Base-by-base conservation (phyloP, 2,888 invertebrate genomes). In the Xestia rhomboidea region DNA sequence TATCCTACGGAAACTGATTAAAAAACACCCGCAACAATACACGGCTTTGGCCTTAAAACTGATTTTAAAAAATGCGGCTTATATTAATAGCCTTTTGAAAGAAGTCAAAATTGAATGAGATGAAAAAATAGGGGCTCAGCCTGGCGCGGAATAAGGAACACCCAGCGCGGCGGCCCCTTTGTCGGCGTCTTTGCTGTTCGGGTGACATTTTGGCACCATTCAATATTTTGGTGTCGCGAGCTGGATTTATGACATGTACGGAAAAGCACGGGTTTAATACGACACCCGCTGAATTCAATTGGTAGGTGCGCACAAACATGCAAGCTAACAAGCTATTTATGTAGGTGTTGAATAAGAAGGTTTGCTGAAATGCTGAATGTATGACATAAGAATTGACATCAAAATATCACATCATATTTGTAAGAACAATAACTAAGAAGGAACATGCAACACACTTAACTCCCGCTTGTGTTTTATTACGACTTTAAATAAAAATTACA, bases 161-260 rank as follows among this genome's bases (percentile, higher is more conserved):
- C 96, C 96, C 96, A 96, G 93, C 79, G 95, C 82, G 96, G 95
- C 96, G 96, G 96, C 86, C 54, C 88, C 93, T 95, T 96, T 96
- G 96, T 95, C 96, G 96, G 96, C 91, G 46, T 90, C 95, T 96
- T 96, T 96, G 94, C 94, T 89, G 90, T 90, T 93, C 93, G 93
- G 95, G 95, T 96, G 96, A 96, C 96, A 96, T 96, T 96, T 96
- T 96, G 96, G 94, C 96, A 96, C 96, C 94, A 96, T 96, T 95
- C 96, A 96, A 95, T 96, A 95, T 95, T 95, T 96, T 94, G 95
- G 95, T 95, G 95, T 95, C 93, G 95, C 95, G 94, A 95, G 94
- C 92, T 94, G 94, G 95, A 96, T 96, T 96, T 96, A 96, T 95
- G 96, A 93, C 93, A 92, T 90, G 93, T 91, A 93, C 92, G 93